Evolutionary conservation across 2,113 vertebrate genomes (phyloP), one percentile per base, ranked within the genome.

Genomic region (Neodon shergylaensis): DNA sequence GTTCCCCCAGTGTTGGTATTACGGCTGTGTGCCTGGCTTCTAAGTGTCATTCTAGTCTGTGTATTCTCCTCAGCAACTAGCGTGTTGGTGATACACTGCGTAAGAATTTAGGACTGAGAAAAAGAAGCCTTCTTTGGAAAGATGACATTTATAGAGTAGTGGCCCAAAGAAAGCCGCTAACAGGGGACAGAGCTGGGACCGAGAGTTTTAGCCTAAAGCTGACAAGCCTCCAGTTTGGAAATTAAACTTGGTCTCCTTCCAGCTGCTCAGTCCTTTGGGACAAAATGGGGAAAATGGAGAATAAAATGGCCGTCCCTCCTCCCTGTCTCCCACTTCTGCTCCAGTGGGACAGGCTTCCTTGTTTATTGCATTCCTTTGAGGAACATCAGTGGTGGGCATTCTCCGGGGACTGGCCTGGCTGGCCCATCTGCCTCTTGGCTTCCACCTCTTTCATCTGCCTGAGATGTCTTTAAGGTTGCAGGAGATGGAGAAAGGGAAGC

Each of bases 281-380:
- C 28, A 36, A 61, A 52, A 78, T 24, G 12, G 44, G n/a, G 12
- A 66, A 77, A 86, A 49, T 76, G 36, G 54, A 44, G 81, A 47
- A 11, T 42, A 49, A 76, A 66, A 65, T 17, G 84, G 74, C 44
- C 16, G 24, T 22, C 47, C 2, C 24, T 21, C 58, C 26, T 44
- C 68, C 66, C 39, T 13, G 61, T 63, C 49, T 92, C 74, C 89
- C 52, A 33, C 31, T 79, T 81, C 79, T 28, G 89, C 72, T 58
- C 77, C 39, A 5, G 0, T 0, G 33, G 33, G 52, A 78, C 24
- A 58, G 65, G 12, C 87, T 90, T 79, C 70, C 74, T 90, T 95
- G 85, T 94, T 94, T 72, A 92, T 91, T 3, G 68, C 85, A 79
- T 95, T 97, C 93, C 89, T 95, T 70, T 84, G 9, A 21, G 58